Percentiles rank a stretch among this genome's conserved stretches.
Evolutionary conservation across 2,888 invertebrate species (phyloP).

Genomic region (Rotaria socialis): DNA sequence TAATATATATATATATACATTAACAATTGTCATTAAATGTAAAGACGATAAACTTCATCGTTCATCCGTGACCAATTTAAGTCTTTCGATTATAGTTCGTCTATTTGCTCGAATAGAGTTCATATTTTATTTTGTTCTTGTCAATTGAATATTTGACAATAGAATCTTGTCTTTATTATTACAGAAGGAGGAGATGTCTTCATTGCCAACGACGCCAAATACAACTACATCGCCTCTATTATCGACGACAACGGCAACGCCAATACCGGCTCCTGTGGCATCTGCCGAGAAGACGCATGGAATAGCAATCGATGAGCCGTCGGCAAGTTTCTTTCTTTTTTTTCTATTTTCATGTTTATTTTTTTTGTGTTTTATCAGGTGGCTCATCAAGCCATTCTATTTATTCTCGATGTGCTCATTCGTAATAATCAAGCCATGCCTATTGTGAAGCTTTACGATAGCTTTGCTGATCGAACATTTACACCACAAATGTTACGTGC

Average conservation of each 20-base stretch:
- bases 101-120: not conserved
- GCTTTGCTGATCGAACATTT: constrained; percentile 97
- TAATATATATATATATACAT: not conserved
- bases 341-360: not conserved
- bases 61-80: constrained; percentile 18
- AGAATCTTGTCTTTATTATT: not conserved
- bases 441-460: constrained; percentile 92
- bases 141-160: not conserved
- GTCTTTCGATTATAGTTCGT: not conserved
- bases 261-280: not conserved
- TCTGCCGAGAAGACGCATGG: constrained; percentile 35
- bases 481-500: constrained; percentile 82
- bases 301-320: constrained; percentile 37
- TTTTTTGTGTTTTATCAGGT: constrained; percentile 30
- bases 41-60: not conserved
- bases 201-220: not conserved
- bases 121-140: not conserved
- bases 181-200: constrained; percentile 26
- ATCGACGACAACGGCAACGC: constrained; percentile 17
- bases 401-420: constrained; percentile 94
- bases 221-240: constrained; percentile 6
- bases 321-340: not conserved
- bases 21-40: not conserved
- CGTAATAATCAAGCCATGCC: constrained; percentile 78
- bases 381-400: constrained; percentile 68